Percentiles rank a stretch among this genome's conserved stretches.
Evolutionary conservation across 37 sponge, comb jelly and placozoan species (phyloP).

Genomic region (Lycopodina hypogea): DNA sequence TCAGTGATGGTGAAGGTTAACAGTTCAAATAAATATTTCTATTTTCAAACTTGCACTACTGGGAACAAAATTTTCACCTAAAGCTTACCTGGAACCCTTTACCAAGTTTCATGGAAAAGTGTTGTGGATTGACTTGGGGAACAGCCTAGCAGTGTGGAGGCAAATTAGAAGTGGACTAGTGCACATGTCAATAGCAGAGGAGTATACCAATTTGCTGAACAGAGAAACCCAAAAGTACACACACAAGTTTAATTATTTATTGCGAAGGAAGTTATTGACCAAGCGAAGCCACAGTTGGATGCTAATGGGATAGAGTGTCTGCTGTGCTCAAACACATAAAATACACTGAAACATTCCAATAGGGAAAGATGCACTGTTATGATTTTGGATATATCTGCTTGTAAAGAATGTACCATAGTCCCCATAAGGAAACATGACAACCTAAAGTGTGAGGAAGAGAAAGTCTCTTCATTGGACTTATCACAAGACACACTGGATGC

Average conservation of each 20-base stretch:
- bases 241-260: slow-evolving; percentile 16
- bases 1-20: slow-evolving; percentile 40
- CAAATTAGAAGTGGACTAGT: slow-evolving; percentile 15
- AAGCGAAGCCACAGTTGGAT: slow-evolving; percentile 8
- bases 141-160: slow-evolving; percentile 34
- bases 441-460: slow-evolving; percentile 10
- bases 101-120: slow-evolving; percentile 38
- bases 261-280: slow-evolving; percentile 5
- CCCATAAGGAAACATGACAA: slow-evolving; percentile 4
- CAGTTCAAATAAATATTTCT: slow-evolving; percentile 45
- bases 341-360: slow-evolving; percentile 7
- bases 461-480: too few species aligned
- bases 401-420: not conserved
- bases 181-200: slow-evolving; percentile 8
- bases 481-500: too few species aligned
- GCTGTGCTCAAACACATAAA: too few species aligned
- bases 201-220: slow-evolving; percentile 32
- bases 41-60: slow-evolving; percentile 30
- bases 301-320: too few species aligned
- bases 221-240: slow-evolving; percentile 21
- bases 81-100: slow-evolving; percentile 28
- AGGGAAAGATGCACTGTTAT: slow-evolving; percentile 19
- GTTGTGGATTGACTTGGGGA: slow-evolving; percentile 45
- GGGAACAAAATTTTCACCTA: slow-evolving; percentile 27
- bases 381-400: slow-evolving; percentile 20